phyloP scores from a whole-genome alignment of 1,140 invertebrate genomes.

The Pogonognathellus flavescens region DNA sequence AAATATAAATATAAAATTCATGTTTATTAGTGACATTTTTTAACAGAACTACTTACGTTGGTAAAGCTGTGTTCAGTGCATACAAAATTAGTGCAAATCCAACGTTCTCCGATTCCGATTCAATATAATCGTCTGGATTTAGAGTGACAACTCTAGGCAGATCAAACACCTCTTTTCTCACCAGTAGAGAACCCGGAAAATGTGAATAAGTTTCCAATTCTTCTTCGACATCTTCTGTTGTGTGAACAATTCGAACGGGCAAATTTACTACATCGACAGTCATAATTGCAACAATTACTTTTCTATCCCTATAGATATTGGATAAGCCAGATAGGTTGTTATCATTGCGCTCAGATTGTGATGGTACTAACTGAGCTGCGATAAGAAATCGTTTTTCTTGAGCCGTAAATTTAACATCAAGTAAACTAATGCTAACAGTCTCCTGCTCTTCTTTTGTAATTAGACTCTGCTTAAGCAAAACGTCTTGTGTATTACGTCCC shows the following conservation, averaged over 20 bases:
- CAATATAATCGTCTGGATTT: background rate
- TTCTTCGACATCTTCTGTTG: background rate
- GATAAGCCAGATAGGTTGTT: no score
- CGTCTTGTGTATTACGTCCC: background rate
- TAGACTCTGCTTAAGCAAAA: background rate
- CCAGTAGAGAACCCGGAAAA: background rate
- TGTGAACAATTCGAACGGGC: background rate
- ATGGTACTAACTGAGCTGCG: background rate
- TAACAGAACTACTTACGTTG: background rate
- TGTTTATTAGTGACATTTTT: no score
- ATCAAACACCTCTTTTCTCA: background rate
- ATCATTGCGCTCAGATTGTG: background rate
- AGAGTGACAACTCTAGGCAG: background rate
- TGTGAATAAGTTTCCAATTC: background rate
- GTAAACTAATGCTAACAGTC: background rate
- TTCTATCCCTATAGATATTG: no score
- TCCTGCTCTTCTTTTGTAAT: background rate
- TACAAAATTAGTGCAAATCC: background rate
- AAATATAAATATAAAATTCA: no score
- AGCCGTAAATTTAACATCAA: constrained; percentile 4
- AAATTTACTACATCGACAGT: background rate
- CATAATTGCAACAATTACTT: no score
- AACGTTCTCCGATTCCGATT: background rate
- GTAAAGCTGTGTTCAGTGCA: constrained; percentile 3
- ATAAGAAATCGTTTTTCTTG: background rate